These are phyloP conservation scores for Buceros bicornis DNA, from an alignment of 2,797 vertebrate species.

Conservation along the genomic window DNA sequence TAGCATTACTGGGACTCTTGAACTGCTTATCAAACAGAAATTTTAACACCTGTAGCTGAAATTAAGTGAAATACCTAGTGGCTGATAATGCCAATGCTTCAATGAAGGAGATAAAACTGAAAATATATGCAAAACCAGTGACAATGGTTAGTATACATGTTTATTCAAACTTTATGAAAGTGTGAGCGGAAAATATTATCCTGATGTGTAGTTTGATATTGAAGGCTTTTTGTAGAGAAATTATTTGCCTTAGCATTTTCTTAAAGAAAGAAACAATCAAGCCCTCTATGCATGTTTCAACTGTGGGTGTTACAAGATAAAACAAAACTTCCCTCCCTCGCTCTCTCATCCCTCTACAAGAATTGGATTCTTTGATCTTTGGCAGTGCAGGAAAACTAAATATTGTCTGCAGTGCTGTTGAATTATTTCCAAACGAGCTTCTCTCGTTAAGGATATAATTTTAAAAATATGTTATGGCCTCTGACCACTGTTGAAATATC, in stretches of 20 bases:
- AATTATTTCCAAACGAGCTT: neutral
- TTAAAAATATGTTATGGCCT: neutral
- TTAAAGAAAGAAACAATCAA: neutral
- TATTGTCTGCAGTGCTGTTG: neutral
- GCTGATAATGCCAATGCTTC: neutral
- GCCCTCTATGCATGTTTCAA: neutral
- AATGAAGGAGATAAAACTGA: neutral
- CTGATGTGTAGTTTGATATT: neutral
- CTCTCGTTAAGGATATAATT: neutral
- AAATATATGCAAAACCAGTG: neutral
- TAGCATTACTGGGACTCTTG: neutral
- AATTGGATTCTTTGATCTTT: neutral
- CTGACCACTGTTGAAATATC: neutral
- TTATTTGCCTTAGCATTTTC: neutral
- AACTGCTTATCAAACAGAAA: slow-evolving; percentile 2
- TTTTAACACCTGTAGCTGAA: neutral
- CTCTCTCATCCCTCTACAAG: neutral
- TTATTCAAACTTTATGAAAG: neutral
- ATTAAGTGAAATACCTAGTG: neutral
- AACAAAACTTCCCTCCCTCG: neutral
- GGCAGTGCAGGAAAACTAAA: neutral
- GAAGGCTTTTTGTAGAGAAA: neutral
- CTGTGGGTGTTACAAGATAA: neutral
- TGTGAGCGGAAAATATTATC: neutral
- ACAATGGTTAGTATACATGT: neutral